Base-by-base conservation (phyloP, 2,888 invertebrate species). In the Deilephila elpenor region DNA sequence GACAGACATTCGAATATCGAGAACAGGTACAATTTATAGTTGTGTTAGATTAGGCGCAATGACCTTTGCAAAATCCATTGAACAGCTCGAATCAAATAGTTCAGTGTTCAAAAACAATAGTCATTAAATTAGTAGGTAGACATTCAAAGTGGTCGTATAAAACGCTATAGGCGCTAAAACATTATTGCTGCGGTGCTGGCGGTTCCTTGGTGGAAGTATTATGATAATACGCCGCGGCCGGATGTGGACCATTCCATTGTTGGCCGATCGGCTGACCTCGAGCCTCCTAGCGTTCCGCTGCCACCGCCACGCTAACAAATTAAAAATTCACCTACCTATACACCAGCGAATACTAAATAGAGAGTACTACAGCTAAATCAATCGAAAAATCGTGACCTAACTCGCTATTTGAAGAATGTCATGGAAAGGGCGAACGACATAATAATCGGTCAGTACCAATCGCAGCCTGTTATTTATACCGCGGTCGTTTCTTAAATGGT, bases 221-320 rank as follows among this genome's bases (percentile, higher is more conserved):
- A 93, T 93, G 93, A 89, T 93, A 93, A 94, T 93, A 86, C 84
- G 84, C 83, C 78, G 80, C 82, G 85, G 85, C 93, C 94, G 94
- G 94, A 94, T 93, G 92, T 88, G 85, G 91, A 89, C 92, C 89
- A 94, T 94, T 94, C 93, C 91, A 94, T 94, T 94, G 94, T 93
- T 90, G 90, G 75, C 71, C 88, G 88, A 90, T 88, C 86, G 88
- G 83, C 78, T 92, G 94, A 92, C 94, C 94, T 94, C 94, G 93
- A 84, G 85, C 83, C 88, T 84, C 84, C 83, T 79, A 74, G 37
- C 72, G 64, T 72, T 72, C 64, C 72, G 37, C 72, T 20, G 53
- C 62, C 44, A 51, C 44, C 53, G 34, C 71, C 53, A 60, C 19
- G 59, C 59, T 59, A 73, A 51, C 61, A 62, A 70, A 72, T 70